A percentile compares a stretch with the other conserved stretches of the same genome.
These are phyloP conservation scores for Gymnorhina tibicen DNA, from an alignment of 2,113 vertebrate genomes.

Conservation along the genomic window DNA sequence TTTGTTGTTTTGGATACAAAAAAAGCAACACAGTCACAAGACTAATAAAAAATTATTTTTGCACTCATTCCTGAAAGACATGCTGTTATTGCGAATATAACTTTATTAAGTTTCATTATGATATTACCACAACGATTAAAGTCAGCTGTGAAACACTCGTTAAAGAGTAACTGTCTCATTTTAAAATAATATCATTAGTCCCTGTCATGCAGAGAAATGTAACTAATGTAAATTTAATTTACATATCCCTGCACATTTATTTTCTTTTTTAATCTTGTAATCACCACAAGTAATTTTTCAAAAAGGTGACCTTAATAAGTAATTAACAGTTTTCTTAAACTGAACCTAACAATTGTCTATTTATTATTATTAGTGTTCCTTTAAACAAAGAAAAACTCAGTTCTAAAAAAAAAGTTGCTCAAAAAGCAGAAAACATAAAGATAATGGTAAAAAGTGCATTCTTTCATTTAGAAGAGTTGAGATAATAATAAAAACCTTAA, in stretches of 20 bases:
- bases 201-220: slow-evolving; percentile 51
- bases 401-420: not conserved
- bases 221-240: slow-evolving; percentile 70
- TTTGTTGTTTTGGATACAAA: not conserved
- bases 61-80: not conserved
- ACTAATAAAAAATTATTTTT: not conserved
- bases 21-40: not conserved
- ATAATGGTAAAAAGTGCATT: not conserved
- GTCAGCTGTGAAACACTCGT: slow-evolving; percentile 22
- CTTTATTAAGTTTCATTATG: slow-evolving; percentile 25
- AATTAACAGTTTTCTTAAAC: slow-evolving; percentile 53
- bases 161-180: slow-evolving; percentile 41
- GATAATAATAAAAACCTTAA: not conserved
- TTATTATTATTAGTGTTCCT: not conserved
- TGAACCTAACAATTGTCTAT: not conserved
- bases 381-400: not conserved
- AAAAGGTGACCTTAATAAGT: slow-evolving; percentile 48
- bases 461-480: not conserved
- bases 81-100: slow-evolving; percentile 5
- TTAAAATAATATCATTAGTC: slow-evolving; percentile 65
- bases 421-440: not conserved
- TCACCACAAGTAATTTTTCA: slow-evolving; percentile 20
- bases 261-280: slow-evolving; percentile 60
- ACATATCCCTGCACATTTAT: slow-evolving; percentile 31
- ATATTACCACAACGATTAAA: slow-evolving; percentile 40